Base-by-base conservation (phyloP, 1,140 invertebrate species). In the Drosophila funebris region DNA sequence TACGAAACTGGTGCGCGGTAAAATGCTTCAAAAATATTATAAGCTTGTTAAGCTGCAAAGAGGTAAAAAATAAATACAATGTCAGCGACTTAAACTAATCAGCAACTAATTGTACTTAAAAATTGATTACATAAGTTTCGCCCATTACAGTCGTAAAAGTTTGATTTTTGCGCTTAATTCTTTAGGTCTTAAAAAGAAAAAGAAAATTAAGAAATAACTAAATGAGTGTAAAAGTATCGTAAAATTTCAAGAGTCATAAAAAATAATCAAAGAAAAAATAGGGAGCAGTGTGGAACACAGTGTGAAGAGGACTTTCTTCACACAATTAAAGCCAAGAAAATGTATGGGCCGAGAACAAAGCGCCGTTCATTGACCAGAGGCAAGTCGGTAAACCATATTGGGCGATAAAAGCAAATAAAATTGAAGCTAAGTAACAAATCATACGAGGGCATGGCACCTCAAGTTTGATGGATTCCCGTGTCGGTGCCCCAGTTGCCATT, bases 181-280 rank as follows among this genome's bases (percentile, higher is more conserved):
- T 14, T 20, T 48, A 62, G 58, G 67, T 70, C 46, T 24, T n/a
- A 33, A 22, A 46, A 36, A 41, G 39, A 33, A 44, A 66, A 56
- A 33, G n/a, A 33, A 58, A 46, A 73, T 66, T 57, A 48, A 56
- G 27, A 60, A 76, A 76, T 56, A 48, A 68, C 53, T 37, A 64
- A 80, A 71, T 64, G 68, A 33, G 53, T 44, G 43, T 22, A 16
- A 74, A 69, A 61, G 43, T 54, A 54, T 76, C 80, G 68, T 84
- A 57, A 84, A 84, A 79, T 68, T 74, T 61, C 73, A 66, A 79
- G 77, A 80, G 76, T 50, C 76, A 80, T 85, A 77, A 85, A 85
- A 84, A 82, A 76, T 78, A 83, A 84, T 79, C 68, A 73, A 71
- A 83, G 72, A 43, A 71, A 78, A 41, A 54, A 46, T 9, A 3